Percentiles rank a stretch among this genome's conserved stretches.
phyloP scores from a whole-genome alignment of 2,888 invertebrate genomes.

The Gasteruption jaculator region DNA sequence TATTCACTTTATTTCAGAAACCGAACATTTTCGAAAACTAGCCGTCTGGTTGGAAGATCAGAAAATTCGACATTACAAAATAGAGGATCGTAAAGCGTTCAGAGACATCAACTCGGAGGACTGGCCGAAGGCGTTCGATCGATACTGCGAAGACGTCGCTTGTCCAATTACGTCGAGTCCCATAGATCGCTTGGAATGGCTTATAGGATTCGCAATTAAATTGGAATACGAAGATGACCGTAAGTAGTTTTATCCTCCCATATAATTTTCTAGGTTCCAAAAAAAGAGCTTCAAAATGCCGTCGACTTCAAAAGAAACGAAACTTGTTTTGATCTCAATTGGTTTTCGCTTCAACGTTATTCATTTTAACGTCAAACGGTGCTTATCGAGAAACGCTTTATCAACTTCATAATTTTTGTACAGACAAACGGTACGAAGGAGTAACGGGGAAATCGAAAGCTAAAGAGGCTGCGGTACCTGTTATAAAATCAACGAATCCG shows the following conservation, averaged over 20 bases:
- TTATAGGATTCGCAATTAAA: conserved; percentile 77
- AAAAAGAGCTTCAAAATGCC: conserved; percentile 6
- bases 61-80: conserved; percentile 82
- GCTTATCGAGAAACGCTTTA: too few relatives aligned
- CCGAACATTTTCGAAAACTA: conserved; percentile 72
- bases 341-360: too few relatives aligned
- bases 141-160: conserved; percentile 71
- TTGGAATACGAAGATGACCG: conserved; percentile 80
- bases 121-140: conserved; percentile 70
- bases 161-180: conserved; percentile 65
- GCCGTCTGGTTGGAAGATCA: conserved; percentile 92
- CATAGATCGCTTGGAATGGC: conserved; percentile 77
- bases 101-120: conserved; percentile 61
- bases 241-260: conserved; percentile 40
- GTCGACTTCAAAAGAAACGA: too few relatives aligned
- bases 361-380: too few relatives aligned
- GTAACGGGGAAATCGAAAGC: conserved; percentile 64
- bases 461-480: conserved; percentile 61
- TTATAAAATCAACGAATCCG: conserved; percentile 74
- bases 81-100: conserved; percentile 74
- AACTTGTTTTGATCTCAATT: too few relatives aligned
- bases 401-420: conserved; percentile 28
- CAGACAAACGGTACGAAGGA: conserved; percentile 67
- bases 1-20: conserved; percentile 59
- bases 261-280: not conserved